These are phyloP conservation scores for Semaprochilodus insignis DNA, from an alignment of 2,797 vertebrate species.

Conservation along the genomic window DNA sequence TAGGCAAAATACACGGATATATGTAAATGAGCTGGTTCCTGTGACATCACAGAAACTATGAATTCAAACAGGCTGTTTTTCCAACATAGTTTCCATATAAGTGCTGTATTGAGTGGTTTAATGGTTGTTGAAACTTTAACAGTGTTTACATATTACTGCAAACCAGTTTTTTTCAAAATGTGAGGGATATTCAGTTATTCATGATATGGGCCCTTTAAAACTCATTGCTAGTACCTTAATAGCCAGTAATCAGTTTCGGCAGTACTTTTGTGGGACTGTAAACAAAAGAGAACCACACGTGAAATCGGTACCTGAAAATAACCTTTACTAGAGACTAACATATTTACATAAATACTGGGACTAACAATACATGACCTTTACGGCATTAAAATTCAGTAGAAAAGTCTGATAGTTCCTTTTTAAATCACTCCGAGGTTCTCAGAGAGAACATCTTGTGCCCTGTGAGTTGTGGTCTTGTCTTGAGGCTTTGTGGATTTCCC, in stretches of 20 bases:
- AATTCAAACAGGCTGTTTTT: no score
- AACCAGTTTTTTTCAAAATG: no score
- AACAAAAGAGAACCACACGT: not conserved
- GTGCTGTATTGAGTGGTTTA: no score
- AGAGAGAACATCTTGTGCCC: conserved; percentile 34
- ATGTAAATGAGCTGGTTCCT: no score
- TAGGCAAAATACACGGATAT: no score
- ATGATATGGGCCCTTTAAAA: not conserved
- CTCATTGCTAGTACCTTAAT: not conserved
- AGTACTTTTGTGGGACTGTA: no score
- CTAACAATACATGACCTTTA: not conserved
- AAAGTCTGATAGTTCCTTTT: not conserved
- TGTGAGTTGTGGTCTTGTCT: conserved; percentile 10
- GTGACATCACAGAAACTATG: no score
- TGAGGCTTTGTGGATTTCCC: conserved; percentile 34
- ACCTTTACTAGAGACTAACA: no score
- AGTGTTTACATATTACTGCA: no score
- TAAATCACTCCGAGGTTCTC: conserved; percentile 59
- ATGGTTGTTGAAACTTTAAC: no score
- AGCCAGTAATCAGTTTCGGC: not conserved
- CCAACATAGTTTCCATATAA: no score
- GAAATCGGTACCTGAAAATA: not conserved
- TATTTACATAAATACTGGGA: not conserved
- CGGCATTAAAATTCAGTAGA: not conserved
- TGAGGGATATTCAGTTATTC: no score